Conservation (phyloP, 1,140 invertebrate species). For the Helicorthomorpha holstii region DNA sequence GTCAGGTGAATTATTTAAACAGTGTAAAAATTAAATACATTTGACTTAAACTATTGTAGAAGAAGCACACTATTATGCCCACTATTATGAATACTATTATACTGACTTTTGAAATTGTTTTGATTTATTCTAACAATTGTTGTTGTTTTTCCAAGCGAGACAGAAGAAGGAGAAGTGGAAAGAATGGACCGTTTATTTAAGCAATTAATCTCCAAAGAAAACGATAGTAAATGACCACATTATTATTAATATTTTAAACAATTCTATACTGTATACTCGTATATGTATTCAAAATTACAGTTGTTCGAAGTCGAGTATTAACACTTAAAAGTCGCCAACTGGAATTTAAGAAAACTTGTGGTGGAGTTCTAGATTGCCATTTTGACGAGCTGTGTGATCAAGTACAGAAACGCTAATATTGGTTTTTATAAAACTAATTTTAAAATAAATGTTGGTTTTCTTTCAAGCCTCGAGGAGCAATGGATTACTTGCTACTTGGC, state of each 20-base stretch:
- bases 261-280: no score
- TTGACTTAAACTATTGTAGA: no score
- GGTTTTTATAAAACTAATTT: background rate
- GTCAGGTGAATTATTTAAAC: no score
- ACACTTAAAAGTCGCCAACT: constrained; percentile 77
- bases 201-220: constrained; percentile 70
- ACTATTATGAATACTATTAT: no score
- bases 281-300: no score
- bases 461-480: constrained; percentile 65
- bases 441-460: constrained; percentile 2
- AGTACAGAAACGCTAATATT: constrained; percentile 29
- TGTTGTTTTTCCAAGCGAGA: no score
- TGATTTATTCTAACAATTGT: no score
- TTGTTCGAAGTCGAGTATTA: constrained; percentile 59
- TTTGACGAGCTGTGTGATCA: constrained; percentile 83
- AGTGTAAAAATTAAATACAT: no score
- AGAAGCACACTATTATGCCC: no score
- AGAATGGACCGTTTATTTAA: constrained; percentile 72
- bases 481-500: constrained; percentile 80
- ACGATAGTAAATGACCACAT: constrained; percentile 58
- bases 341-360: constrained; percentile 74
- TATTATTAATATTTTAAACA: no score
- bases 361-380: constrained; percentile 68
- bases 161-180: constrained; percentile 44
- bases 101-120: no score